Evolutionary conservation across 2,113 vertebrate genomes (phyloP).

Genomic region (Podarcis cretensis): DNA sequence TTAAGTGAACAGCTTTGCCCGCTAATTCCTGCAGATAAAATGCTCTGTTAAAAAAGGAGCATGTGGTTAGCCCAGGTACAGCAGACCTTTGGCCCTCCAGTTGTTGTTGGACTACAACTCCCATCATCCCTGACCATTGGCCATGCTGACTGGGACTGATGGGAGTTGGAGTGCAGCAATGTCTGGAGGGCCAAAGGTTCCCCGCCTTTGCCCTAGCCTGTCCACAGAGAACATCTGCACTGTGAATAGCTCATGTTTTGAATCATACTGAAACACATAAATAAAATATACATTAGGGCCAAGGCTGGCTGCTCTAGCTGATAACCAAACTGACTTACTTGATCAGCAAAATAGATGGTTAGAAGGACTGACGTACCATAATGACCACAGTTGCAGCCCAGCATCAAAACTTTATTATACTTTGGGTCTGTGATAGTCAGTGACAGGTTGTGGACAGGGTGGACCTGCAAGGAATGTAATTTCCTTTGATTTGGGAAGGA

Average conservation of each 20-base stretch:
- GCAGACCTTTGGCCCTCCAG: neutral
- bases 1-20: neutral
- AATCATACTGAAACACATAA: conserved; percentile 34
- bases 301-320: neutral
- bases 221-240: neutral
- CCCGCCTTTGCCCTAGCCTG: neutral
- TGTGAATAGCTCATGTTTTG: neutral
- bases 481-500: neutral
- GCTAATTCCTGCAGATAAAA: neutral
- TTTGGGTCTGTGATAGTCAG: neutral
- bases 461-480: neutral
- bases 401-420: neutral
- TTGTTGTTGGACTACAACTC: no score
- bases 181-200: no score
- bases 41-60: neutral
- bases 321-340: neutral
- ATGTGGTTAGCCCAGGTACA: neutral
- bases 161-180: no score
- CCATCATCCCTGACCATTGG: no score
- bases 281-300: neutral
- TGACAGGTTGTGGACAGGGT: no score
- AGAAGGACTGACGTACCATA: no score
- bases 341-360: neutral
- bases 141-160: no score
- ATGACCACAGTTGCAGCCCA: neutral